Conservation (phyloP, 1,140 invertebrate species). For the Batillaria attramentaria region DNA sequence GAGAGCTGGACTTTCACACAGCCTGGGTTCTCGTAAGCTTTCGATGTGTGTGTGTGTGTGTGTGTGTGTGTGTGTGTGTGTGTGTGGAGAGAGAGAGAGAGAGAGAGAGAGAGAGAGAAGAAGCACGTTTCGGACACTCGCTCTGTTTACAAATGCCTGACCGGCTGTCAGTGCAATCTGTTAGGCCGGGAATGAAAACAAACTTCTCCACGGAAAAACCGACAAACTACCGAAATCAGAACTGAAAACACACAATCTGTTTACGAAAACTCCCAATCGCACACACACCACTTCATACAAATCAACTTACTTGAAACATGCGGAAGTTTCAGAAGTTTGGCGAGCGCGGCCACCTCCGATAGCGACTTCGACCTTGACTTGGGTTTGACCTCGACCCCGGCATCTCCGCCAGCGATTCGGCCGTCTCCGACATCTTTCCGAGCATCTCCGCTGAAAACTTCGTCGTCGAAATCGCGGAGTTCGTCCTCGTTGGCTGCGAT, state of each 20-base stretch:
- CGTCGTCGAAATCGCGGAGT: slow-evolving; percentile 14
- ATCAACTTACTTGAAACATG: slow-evolving; percentile 8
- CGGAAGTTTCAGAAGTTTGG: slow-evolving; percentile 26
- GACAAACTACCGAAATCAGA: not conserved
- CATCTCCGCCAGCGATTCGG: not conserved
- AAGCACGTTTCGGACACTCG: too few relatives aligned
- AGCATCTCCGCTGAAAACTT: slow-evolving; percentile 26
- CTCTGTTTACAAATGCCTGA: too few relatives aligned
- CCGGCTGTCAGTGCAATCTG: too few relatives aligned
- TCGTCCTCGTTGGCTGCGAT: slow-evolving; percentile 23
- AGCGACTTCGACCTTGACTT: slow-evolving; percentile 27
- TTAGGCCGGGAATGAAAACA: not conserved
- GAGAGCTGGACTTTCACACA: too few relatives aligned
- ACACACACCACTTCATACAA: too few relatives aligned
- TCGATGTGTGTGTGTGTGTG: too few relatives aligned
- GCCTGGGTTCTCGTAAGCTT: too few relatives aligned
- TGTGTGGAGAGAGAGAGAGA: too few relatives aligned
- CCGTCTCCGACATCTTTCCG: too few relatives aligned
- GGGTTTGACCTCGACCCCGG: slow-evolving; percentile 20
- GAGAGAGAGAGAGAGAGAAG: too few relatives aligned
- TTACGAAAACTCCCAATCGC: too few relatives aligned
- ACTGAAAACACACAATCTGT: not conserved
- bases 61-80: too few relatives aligned
- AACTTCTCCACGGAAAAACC: not conserved
- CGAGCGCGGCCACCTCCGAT: slow-evolving; percentile 12